A percentile compares a stretch with the other conserved stretches of the same genome.
These are phyloP conservation scores for Suricata suricatta DNA, from an alignment of 2,113 vertebrate genomes.

Conservation along the genomic window DNA sequence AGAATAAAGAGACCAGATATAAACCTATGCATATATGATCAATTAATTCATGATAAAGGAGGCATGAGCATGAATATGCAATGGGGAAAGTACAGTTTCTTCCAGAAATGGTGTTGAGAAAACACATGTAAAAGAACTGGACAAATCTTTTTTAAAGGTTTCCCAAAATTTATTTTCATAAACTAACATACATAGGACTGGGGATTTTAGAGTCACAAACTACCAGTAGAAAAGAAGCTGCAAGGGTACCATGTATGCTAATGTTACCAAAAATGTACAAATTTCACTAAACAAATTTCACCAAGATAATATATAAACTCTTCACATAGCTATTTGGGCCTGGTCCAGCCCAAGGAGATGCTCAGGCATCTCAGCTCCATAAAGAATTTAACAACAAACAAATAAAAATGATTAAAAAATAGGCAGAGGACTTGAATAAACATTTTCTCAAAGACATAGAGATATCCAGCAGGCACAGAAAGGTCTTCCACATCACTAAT, in stretches of 20 bases:
- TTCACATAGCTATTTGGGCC: conserved; percentile 74
- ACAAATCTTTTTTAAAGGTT: conserved; percentile 44
- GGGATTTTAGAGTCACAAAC: conserved; percentile 11
- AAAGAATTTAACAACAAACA: not conserved
- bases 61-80: not conserved
- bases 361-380: conserved; percentile 45
- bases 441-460: not conserved
- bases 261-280: conserved; percentile 80
- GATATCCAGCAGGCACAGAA: not conserved
- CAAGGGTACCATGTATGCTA: conserved; percentile 74
- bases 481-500: not conserved
- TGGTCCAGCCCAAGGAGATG: conserved; percentile 71
- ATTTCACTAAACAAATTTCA: conserved; percentile 74
- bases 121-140: not conserved
- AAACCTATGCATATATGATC: not conserved
- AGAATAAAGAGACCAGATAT: not conserved
- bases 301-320: conserved; percentile 74
- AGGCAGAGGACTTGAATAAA: not conserved
- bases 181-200: conserved; percentile 84
- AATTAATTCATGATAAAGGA: not conserved
- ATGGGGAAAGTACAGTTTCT: not conserved
- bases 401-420: not conserved
- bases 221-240: conserved; percentile 80
- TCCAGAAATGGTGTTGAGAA: not conserved
- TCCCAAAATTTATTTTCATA: conserved; percentile 86